Conservation (phyloP, 2,113 vertebrate species). For the Alligator sinensis region DNA sequence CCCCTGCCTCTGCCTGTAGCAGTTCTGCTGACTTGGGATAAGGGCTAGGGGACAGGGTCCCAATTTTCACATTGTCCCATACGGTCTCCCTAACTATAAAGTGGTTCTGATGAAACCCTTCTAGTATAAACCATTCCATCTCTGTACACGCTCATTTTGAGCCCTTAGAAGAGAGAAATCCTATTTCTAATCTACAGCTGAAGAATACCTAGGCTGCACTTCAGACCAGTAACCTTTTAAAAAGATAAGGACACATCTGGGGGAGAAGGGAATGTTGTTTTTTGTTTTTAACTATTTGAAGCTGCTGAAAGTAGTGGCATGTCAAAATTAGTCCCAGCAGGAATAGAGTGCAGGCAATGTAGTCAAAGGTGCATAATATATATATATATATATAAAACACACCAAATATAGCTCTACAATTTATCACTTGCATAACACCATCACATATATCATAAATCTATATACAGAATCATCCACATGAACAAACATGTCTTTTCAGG, state of each 20-base stretch:
- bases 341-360: neutral
- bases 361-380: fast-evolving
- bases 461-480: neutral
- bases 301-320: neutral
- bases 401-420: neutral
- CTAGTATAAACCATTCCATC: neutral
- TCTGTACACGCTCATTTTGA: neutral
- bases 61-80: too few species aligned
- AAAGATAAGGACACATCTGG: neutral
- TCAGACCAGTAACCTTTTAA: neutral
- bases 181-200: neutral
- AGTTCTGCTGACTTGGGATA: too few species aligned
- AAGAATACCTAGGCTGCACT: neutral
- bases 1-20: too few species aligned
- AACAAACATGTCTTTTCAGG: neutral
- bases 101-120: neutral
- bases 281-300: neutral
- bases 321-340: neutral
- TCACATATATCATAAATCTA: neutral
- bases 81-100: too few species aligned
- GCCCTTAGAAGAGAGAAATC: neutral
- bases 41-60: too few species aligned
- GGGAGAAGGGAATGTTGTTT: neutral
- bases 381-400: neutral
- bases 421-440: neutral